Base-by-base conservation (phyloP, 2,888 invertebrate genomes). In the Meghimatium bilineatum region DNA sequence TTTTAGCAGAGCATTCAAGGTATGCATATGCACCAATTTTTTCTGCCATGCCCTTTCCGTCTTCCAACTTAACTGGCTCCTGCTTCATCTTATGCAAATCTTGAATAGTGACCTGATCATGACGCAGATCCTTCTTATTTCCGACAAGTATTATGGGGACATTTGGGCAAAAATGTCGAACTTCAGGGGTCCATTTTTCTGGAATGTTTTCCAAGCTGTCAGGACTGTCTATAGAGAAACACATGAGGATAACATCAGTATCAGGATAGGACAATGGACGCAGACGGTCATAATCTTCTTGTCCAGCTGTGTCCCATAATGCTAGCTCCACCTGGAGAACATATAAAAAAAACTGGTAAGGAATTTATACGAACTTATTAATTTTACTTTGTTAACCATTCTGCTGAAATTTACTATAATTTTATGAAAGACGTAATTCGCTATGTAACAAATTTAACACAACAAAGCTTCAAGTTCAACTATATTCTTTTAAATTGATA, bases 11-110 rank as follows among this genome's bases (percentile, higher is more conserved):
- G 95, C 99, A 99, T 95, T 99, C 99, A 92, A 99, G 96, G 95
- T 99, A 99, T 88, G 98, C 98, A 94, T 98, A 99, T 88, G 99
- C 99, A 94, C 97, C 98, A 90, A 99, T 99, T 95, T 99, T 99
- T 93, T 99, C 98, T 85, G 99, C 98, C 98, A 99, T 99, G 87
- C 97, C 96, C 91, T 98, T 96, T 86, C 99, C 99, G 94, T 99
- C 98, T 93, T 99, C 98, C 82, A 97, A 97, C 94, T 97, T 97
- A 80, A 99, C 99, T 83, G 99, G 99, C 94, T 99, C 98, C 94
- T 99, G 99, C 94, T 99, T 99, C 98, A 98, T 98, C 95, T 99
- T 98, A 92, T 96, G 96, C 92, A 99, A 95, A 95, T 95, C 95
- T 77, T 93, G 89, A 84, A 92, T 93, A 60, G 94, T 94, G 82